Evolutionary conservation across 35 echinoderm and acorn worm species (phyloP), one percentile per base, ranked within the genome.

Genomic region (Holothuria glaberrima): DNA sequence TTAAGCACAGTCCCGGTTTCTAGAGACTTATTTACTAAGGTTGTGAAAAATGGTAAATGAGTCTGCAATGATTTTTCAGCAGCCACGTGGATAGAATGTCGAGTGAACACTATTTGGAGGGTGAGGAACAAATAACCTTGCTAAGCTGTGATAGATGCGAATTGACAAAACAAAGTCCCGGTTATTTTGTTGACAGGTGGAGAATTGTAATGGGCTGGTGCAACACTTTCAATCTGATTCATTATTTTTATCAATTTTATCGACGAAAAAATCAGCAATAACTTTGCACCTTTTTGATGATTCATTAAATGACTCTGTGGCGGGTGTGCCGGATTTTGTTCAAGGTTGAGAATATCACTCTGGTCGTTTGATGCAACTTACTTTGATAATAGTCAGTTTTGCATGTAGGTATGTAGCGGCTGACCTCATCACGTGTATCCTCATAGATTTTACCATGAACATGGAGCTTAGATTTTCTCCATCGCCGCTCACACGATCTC

Each of bases 351-450:
- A 30, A 78, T 9, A 48, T 34, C 22, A 78, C 9, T 78, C 12
- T 78, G 28, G 30, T 78, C 74, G 1, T 48, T 38, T 12, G 1
- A 4, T 17, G 28, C 0, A 78, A 78, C 33, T 78, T 34, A 33
- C 21, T 7, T 78, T 45, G 41, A 78, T 78, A 78, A 34, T 78
- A 41, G 1, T 78, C 17, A 78, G 22, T 38, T 78, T 78, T 78
- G 30, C 31, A 78, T n/a, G 48, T 9, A 38, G 13, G 3, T 3
- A 48, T n/a, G 22, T 78, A 48, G 6, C 30, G n/a, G n/a, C n/a
- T n/a, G n/a, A n/a, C n/a, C n/a, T n/a, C n/a, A n/a, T n/a, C n/a
- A n/a, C n/a, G n/a, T n/a, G n/a, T n/a, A n/a, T n/a, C n/a, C n/a
- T n/a, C n/a, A n/a, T n/a, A n/a, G n/a, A n/a, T n/a, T n/a, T n/a